A percentile compares a stretch with the other conserved stretches of the same genome.
phyloP scores from a whole-genome alignment of 53 echinoderm and acorn worm genomes.

The Patiria pectinifera region DNA sequence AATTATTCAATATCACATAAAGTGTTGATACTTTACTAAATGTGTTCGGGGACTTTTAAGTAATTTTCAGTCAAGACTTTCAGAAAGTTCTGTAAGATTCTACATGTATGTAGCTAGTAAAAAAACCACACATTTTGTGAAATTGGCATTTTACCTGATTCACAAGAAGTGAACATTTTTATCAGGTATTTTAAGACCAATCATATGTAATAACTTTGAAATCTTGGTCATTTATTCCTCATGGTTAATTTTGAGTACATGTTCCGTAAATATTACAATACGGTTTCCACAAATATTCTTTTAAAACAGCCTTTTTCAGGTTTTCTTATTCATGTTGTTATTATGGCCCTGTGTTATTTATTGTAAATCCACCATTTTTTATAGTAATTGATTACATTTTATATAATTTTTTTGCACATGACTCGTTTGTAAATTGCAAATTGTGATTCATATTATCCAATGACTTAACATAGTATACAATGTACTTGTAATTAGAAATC shows the following conservation, averaged over 20 bases:
- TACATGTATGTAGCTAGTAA: too few relatives aligned
- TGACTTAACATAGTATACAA: conserved; percentile 10
- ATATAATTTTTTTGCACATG: not conserved
- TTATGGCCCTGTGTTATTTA: not conserved
- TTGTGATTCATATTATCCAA: not conserved
- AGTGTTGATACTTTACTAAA: too few relatives aligned
- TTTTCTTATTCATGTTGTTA: not conserved
- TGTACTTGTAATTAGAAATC: conserved; percentile 23
- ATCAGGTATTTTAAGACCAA: not conserved
- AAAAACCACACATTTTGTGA: too few relatives aligned
- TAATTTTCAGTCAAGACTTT: too few relatives aligned
- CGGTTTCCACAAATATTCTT: not conserved
- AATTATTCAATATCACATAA: too few relatives aligned
- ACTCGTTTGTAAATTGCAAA: not conserved
- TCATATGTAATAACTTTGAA: not conserved
- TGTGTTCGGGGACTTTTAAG: too few relatives aligned
- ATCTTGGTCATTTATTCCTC: not conserved
- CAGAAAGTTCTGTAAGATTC: not conserved
- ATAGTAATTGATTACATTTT: not conserved
- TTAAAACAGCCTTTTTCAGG: not conserved
- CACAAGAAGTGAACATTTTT: not conserved
- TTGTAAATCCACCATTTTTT: not conserved
- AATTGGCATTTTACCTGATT: too few relatives aligned
- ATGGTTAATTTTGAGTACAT: not conserved
- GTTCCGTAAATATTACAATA: not conserved